These are phyloP conservation scores for Palythoa caribaeorum DNA, from an alignment of 92 coral and sea anemone species.

Conservation along the genomic window DNA sequence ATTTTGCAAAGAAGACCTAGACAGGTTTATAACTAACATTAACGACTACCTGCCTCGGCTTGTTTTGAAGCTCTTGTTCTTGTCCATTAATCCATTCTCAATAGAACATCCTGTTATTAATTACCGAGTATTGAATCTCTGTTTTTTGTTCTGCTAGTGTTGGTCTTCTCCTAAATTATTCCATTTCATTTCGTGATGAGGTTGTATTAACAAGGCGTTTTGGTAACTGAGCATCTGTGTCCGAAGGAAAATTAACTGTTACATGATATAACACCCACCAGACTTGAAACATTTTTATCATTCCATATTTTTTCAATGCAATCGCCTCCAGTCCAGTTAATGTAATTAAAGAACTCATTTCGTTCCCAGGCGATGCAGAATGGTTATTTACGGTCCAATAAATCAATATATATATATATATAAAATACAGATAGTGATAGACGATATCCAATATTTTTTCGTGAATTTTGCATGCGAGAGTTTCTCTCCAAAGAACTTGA, in stretches of 20 bases:
- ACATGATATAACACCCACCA: slow-evolving; percentile 1
- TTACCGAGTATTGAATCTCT: too few species aligned
- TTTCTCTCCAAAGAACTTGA: not conserved
- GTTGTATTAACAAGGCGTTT: not conserved
- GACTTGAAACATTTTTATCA: not conserved
- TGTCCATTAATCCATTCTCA: not conserved
- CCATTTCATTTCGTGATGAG: not conserved
- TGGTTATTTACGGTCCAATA: not conserved
- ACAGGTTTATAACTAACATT: not conserved
- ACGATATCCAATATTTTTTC: too few species aligned
- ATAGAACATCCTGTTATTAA: not conserved
- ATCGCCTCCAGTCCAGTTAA: slow-evolving; percentile 24
- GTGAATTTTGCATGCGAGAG: not conserved
- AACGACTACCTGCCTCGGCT: not conserved
- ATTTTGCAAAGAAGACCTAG: not conserved
- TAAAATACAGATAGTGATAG: not conserved
- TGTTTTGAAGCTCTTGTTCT: not conserved
- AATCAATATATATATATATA: too few species aligned
- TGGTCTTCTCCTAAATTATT: not conserved
- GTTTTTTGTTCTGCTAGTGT: too few species aligned
- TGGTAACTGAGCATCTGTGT: not conserved
- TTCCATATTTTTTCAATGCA: not conserved
- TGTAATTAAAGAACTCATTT: slow-evolving; percentile 37
- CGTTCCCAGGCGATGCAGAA: not conserved
- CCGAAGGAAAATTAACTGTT: not conserved